These are phyloP conservation scores for Myopa tessellatipennis DNA, from an alignment of 2,888 invertebrate species.

Conservation along the genomic window DNA sequence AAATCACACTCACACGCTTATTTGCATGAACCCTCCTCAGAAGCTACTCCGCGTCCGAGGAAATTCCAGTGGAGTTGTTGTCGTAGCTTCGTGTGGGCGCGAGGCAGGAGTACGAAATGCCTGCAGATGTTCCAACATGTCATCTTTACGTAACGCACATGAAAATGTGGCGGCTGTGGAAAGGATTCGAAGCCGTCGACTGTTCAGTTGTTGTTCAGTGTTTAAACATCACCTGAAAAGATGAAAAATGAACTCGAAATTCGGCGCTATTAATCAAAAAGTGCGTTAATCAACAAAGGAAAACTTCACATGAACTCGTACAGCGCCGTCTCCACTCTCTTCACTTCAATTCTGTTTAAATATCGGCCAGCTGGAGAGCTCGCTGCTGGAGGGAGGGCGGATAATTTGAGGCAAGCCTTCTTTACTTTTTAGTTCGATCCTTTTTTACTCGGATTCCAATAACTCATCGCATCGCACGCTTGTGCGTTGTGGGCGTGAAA, in stretches of 20 bases:
- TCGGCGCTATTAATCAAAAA: conserved; percentile 36
- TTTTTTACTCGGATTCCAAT: conserved; percentile 16
- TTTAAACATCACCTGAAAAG: too few species aligned
- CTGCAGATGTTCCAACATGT: too few species aligned
- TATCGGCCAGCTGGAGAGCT: neutral
- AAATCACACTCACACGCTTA: too few species aligned
- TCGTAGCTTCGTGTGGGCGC: too few species aligned
- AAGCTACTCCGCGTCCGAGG: too few species aligned
- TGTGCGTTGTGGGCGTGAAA: neutral
- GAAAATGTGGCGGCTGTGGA: too few species aligned
- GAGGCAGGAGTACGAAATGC: too few species aligned
- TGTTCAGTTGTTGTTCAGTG: too few species aligned
- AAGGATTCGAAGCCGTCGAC: too few species aligned
- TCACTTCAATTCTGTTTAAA: neutral
- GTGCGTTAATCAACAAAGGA: conserved; percentile 23
- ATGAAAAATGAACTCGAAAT: conserved; percentile 37
- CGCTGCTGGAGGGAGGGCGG: neutral
- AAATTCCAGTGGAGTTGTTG: too few species aligned
- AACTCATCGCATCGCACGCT: conserved; percentile 1
- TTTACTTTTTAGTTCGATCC: neutral
- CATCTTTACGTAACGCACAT: too few species aligned
- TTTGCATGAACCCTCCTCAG: too few species aligned
- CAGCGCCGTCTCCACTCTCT: neutral
- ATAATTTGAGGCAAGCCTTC: conserved; percentile 7
- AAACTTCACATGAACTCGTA: neutral